Conservation (phyloP, 2,888 invertebrate species). For the Beris morrisii region DNA sequence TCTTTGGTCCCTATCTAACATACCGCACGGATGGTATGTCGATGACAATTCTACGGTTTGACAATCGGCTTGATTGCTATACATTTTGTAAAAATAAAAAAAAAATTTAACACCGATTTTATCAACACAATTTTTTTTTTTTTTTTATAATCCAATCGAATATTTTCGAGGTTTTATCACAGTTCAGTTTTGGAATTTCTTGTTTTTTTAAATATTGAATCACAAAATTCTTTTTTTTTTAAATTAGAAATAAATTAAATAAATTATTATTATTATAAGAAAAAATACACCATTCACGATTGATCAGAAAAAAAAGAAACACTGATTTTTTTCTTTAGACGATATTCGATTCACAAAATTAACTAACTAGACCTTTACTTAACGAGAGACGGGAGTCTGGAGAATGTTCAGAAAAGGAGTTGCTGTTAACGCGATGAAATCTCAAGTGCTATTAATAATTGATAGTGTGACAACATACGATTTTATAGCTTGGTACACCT, state of each 20-base stretch:
- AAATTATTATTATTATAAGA: constrained; percentile 3
- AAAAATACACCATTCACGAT: no score
- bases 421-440: constrained; percentile 35
- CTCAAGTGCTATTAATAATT: constrained; percentile 39
- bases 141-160: constrained; percentile 10
- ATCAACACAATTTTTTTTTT: background rate
- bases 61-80: no score
- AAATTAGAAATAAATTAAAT: constrained; percentile 18
- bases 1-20: constrained; percentile 40
- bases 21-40: constrained; percentile 35
- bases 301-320: background rate
- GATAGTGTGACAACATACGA: constrained; percentile 37
- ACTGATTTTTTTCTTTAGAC: constrained; percentile 1
- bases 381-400: background rate
- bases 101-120: background rate
- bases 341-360: background rate
- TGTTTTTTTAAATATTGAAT: background rate
- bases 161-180: constrained; percentile 31
- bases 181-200: constrained; percentile 24
- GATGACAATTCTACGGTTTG: constrained; percentile 3
- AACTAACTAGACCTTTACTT: background rate
- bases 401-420: background rate
- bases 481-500: constrained; percentile 38
- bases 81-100: constrained; percentile 9
- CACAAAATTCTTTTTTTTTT: background rate